Conservation (phyloP, 2,888 invertebrate genomes). For the Lithophane socia region DNA sequence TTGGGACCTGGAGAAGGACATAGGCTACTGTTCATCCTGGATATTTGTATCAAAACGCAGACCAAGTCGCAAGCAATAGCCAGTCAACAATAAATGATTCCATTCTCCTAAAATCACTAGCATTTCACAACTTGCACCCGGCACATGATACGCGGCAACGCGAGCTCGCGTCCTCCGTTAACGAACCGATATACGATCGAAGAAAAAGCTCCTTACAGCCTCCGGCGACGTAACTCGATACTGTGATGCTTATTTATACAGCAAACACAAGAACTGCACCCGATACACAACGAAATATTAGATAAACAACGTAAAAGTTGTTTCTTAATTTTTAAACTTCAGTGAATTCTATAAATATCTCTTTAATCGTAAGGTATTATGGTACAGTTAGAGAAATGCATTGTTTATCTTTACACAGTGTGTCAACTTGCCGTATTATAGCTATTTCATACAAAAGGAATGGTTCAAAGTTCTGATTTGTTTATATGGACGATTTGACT, state of each 20-base stretch:
- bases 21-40: too few relatives aligned
- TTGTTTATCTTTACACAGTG: background rate
- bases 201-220: slow-evolving; percentile 64
- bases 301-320: slow-evolving; percentile 8
- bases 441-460: background rate
- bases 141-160: slow-evolving; percentile 47
- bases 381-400: background rate
- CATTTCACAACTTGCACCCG: slow-evolving; percentile 14
- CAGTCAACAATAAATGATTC: background rate
- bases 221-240: slow-evolving; percentile 60
- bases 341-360: background rate
- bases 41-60: background rate
- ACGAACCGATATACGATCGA: slow-evolving; percentile 72
- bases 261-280: slow-evolving; percentile 47
- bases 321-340: background rate
- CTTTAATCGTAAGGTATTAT: background rate
- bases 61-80: background rate
- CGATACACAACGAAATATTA: slow-evolving; percentile 33
- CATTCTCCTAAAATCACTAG: background rate
- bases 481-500: background rate
- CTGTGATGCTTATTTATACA: slow-evolving; percentile 60
- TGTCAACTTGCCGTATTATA: background rate
- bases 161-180: slow-evolving; percentile 63
- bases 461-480: background rate
- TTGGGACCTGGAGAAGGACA: too few relatives aligned